Conservation (phyloP, 2,888 invertebrate species). For the Acleris sparsana region DNA sequence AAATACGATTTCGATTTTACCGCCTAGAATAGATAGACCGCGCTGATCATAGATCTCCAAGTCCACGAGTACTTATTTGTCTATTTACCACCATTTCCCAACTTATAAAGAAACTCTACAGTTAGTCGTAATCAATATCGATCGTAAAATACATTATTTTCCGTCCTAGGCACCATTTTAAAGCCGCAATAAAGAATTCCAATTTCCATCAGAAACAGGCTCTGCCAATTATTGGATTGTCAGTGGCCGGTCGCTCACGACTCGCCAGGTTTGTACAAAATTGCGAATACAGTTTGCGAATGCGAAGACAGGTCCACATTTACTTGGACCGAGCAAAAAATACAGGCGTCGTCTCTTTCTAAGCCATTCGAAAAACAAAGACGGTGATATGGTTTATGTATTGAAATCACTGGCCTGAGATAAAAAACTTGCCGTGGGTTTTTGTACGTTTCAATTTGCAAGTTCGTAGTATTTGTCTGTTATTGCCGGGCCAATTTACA, state of each 20-base stretch:
- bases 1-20: too few relatives aligned
- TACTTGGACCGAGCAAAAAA: background rate
- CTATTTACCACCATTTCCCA: too few relatives aligned
- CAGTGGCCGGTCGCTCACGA: background rate
- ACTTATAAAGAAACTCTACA: too few relatives aligned
- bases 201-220: slow-evolving; percentile 30
- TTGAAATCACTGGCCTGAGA: background rate
- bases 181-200: slow-evolving; percentile 28
- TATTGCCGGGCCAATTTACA: too few relatives aligned
- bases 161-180: slow-evolving; percentile 33
- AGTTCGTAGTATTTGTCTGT: background rate
- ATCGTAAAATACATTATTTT: too few relatives aligned
- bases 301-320: slow-evolving; percentile 2
- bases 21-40: too few relatives aligned
- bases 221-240: slow-evolving; percentile 37
- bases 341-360: slow-evolving; percentile 7
- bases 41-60: too few relatives aligned
- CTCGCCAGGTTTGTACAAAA: background rate
- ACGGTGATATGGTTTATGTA: slow-evolving; percentile 2
- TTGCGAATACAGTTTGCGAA: slow-evolving; percentile 1
- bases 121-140: too few relatives aligned
- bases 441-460: background rate
- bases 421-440: slow-evolving; percentile 9
- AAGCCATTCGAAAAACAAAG: slow-evolving; percentile 5
- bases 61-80: too few relatives aligned